Evolutionary conservation across 1,140 invertebrate species (phyloP).

Genomic region (Mizuhopecten yessoensis): DNA sequence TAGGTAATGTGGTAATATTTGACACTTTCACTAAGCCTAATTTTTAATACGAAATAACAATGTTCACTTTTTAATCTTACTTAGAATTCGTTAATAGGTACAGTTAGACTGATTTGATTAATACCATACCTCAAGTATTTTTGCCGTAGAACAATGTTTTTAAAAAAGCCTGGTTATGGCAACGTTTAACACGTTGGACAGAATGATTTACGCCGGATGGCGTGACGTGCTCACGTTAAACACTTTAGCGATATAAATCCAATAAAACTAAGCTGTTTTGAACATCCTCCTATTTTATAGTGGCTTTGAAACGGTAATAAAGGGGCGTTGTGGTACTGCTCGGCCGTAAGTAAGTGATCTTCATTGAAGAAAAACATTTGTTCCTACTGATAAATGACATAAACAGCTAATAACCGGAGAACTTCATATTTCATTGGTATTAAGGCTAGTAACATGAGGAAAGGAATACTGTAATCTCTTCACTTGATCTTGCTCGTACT

Average conservation of each 20-base stretch:
- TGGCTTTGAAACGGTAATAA: neutral
- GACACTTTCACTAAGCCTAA: too few species aligned
- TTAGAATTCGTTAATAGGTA: too few species aligned
- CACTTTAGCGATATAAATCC: neutral
- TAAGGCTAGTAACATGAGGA: neutral
- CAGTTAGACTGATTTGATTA: too few species aligned
- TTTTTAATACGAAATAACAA: too few species aligned
- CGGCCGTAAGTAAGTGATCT: constrained; percentile 23
- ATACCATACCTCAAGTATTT: too few species aligned
- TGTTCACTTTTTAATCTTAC: too few species aligned
- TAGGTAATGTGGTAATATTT: too few species aligned
- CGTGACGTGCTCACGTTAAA: neutral
- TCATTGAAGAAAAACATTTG: constrained; percentile 26
- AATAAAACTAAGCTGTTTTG: constrained; percentile 21
- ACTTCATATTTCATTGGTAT: constrained; percentile 28
- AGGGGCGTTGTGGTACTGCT: neutral
- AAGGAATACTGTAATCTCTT: neutral
- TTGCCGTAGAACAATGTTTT: too few species aligned
- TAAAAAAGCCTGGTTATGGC: neutral
- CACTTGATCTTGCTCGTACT: neutral
- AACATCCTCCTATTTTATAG: constrained; percentile 34
- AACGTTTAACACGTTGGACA: neutral
- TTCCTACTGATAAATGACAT: constrained; percentile 28
- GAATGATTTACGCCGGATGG: neutral
- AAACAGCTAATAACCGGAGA: neutral